These are phyloP conservation scores for Empidonax traillii DNA, from an alignment of 2,113 vertebrate genomes.

Conservation along the genomic window DNA sequence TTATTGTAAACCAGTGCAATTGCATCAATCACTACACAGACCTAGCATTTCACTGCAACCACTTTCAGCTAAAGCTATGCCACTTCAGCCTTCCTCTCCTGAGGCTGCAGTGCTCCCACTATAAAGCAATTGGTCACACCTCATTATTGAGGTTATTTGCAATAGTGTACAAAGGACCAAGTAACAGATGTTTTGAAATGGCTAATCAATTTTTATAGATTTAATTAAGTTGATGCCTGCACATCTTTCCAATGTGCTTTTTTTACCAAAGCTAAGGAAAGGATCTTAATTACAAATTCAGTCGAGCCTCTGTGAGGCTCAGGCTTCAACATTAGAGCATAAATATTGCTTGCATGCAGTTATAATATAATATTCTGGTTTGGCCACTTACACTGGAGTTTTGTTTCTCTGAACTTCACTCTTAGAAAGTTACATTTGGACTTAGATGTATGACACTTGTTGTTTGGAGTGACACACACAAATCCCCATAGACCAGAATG, in stretches of 20 bases:
- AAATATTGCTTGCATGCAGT: not conserved
- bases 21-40: not conserved
- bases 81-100: not conserved
- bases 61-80: not conserved
- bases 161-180: not conserved
- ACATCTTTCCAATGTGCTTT: not conserved
- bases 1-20: not conserved
- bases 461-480: constrained; percentile 49
- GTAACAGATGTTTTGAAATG: constrained; percentile 29
- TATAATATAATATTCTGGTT: not conserved
- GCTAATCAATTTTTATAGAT: constrained; percentile 23
- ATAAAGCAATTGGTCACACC: constrained; percentile 13
- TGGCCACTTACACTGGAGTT: not conserved
- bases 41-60: not conserved
- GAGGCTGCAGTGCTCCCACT: not conserved
- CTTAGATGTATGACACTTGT: constrained; percentile 30
- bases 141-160: constrained; percentile 10
- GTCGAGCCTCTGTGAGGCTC: not conserved
- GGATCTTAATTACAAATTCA: not conserved
- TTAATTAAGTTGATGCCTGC: not conserved
- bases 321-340: not conserved
- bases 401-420: not conserved
- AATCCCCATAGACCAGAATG: constrained; percentile 51
- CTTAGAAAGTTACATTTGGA: constrained; percentile 54
- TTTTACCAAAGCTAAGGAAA: not conserved